Percentiles rank a stretch among this genome's conserved stretches.
These are phyloP conservation scores for Hirtodrosophila confusa DNA, from an alignment of 2,888 invertebrate species.

Conservation along the genomic window DNA sequence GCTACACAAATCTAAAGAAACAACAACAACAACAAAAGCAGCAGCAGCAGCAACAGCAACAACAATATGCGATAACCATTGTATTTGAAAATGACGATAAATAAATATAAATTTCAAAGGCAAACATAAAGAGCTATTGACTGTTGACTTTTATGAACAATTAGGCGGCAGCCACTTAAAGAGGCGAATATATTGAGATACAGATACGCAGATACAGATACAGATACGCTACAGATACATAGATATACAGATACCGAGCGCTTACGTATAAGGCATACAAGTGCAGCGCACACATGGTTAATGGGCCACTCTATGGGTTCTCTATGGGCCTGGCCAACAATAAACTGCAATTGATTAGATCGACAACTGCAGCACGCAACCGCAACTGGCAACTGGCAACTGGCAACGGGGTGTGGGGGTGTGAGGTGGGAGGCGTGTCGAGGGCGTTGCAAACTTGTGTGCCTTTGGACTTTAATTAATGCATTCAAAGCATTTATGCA, in stretches of 20 bases:
- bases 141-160: constrained; percentile 77
- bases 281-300: constrained; percentile 63
- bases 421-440: constrained; percentile 45
- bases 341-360: constrained; percentile 79
- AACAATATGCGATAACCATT: constrained; percentile 47
- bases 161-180: constrained; percentile 77
- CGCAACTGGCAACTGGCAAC: constrained; percentile 33
- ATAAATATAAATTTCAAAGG: constrained; percentile 78
- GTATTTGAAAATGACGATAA: constrained; percentile 64
- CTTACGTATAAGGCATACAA: constrained; percentile 57
- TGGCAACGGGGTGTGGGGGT: constrained; percentile 31
- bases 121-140: constrained; percentile 79
- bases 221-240: constrained; percentile 35
- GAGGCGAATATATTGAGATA: constrained; percentile 67
- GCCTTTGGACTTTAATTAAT: constrained; percentile 81
- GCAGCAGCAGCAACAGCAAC: constrained; percentile 14
- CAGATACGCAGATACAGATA: constrained; percentile 47
- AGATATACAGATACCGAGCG: constrained; percentile 40
- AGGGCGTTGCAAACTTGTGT: constrained; percentile 64
- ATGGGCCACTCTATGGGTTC: constrained; percentile 62
- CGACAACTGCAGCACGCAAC: constrained; percentile 59
- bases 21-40: constrained; percentile 17
- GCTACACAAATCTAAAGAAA: constrained; percentile 62
- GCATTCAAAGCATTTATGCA: constrained; percentile 82
- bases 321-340: constrained; percentile 77